Percentiles rank a stretch among this genome's conserved stretches.
Conservation (phyloP, 2,888 invertebrate genomes). For the Lagria hirta region DNA sequence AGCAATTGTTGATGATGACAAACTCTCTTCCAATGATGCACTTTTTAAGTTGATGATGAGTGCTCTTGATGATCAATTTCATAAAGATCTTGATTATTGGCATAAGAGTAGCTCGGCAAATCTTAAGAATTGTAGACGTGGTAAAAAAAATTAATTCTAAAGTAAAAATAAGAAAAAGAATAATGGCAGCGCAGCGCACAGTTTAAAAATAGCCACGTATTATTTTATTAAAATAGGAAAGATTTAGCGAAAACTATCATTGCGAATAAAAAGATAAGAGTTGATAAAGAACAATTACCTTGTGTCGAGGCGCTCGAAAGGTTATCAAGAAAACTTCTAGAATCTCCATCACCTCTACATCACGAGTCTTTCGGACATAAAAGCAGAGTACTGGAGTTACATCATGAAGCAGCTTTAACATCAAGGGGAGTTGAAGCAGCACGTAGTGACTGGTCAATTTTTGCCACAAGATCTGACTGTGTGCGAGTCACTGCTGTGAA, state of each 20-base stretch:
- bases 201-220: constrained; percentile 10
- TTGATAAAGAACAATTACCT: not conserved
- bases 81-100: too few species aligned
- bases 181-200: not conserved
- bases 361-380: constrained; percentile 1
- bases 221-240: constrained; percentile 3
- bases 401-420: not conserved
- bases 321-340: constrained; percentile 5
- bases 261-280: not conserved
- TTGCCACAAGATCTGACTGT: constrained; percentile 4
- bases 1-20: too few species aligned
- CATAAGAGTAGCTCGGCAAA: too few species aligned
- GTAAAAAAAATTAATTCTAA: too few species aligned
- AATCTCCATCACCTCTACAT: constrained; percentile 8
- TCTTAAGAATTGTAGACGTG: too few species aligned
- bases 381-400: not conserved
- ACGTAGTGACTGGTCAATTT: not conserved
- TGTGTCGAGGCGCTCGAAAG: constrained; percentile 1
- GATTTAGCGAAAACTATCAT: constrained; percentile 6
- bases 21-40: too few species aligned
- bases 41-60: too few species aligned
- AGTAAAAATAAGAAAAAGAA: constrained; percentile 1
- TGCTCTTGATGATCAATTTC: too few species aligned
- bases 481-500: not conserved
- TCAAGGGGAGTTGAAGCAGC: constrained; percentile 6